A percentile compares a stretch with the other conserved stretches of the same genome.
These are phyloP conservation scores for Pararge aegeria DNA, from an alignment of 1,140 invertebrate species.

Conservation along the genomic window DNA sequence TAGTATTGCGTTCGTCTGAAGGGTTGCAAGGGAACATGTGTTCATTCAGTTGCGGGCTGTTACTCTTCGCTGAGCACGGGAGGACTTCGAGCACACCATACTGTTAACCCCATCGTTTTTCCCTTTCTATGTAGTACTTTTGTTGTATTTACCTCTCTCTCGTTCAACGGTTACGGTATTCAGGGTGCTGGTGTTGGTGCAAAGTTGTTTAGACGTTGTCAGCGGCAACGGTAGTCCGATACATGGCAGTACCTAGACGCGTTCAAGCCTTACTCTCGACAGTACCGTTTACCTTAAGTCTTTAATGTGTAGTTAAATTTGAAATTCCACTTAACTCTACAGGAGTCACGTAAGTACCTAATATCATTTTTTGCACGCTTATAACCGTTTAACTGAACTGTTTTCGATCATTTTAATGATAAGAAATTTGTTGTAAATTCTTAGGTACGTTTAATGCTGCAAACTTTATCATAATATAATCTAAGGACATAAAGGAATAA, in stretches of 20 bases:
- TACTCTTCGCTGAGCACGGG: constrained; percentile 66
- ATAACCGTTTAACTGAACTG: background rate
- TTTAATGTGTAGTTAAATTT: background rate
- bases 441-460: too few species aligned
- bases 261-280: constrained; percentile 45
- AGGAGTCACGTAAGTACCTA: background rate
- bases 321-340: background rate
- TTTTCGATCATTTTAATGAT: background rate
- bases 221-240: constrained; percentile 68
- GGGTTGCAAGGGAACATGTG: constrained; percentile 55
- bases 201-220: constrained; percentile 74
- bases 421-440: background rate
- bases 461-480: too few species aligned
- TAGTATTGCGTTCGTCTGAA: constrained; percentile 7
- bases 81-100: constrained; percentile 49
- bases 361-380: background rate
- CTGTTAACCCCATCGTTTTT: constrained; percentile 50
- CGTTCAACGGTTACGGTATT: constrained; percentile 40
- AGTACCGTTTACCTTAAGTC: constrained; percentile 29
- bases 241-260: constrained; percentile 54
- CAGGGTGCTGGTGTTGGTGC: constrained; percentile 55
- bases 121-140: constrained; percentile 35
- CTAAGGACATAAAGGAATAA: too few species aligned
- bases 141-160: constrained; percentile 50
- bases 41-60: constrained; percentile 59